phyloP scores from a whole-genome alignment of 2,113 vertebrate species.

The Misgurnus anguillicaudatus region DNA sequence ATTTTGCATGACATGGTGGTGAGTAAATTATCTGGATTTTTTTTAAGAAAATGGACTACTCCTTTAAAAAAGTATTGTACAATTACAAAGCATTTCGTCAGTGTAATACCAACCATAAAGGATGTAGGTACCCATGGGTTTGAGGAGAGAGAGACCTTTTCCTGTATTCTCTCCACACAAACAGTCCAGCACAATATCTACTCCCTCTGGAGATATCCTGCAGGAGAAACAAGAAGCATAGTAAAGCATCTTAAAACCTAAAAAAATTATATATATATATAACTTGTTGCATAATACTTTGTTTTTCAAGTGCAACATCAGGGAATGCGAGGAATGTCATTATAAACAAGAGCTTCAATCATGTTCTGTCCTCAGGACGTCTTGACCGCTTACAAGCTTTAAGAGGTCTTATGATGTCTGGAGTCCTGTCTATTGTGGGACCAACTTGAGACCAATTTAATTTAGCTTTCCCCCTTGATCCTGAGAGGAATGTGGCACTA shows the following conservation, averaged over 20 bases:
- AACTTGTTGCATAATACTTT: too few relatives aligned
- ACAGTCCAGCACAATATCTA: slow-evolving; percentile 95
- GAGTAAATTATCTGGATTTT: too few relatives aligned
- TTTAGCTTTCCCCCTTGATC: slow-evolving; percentile 75
- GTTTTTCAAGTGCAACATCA: slow-evolving; percentile 6
- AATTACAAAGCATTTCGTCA: background rate
- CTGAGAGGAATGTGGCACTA: slow-evolving; percentile 72
- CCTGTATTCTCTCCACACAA: slow-evolving; percentile 96
- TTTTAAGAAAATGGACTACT: too few relatives aligned
- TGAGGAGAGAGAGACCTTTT: slow-evolving; percentile 92
- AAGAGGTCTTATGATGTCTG: slow-evolving; percentile 72
- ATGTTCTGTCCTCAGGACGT: slow-evolving; percentile 55
- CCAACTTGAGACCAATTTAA: slow-evolving; percentile 67
- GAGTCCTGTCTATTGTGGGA: slow-evolving; percentile 65
- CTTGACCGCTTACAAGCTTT: slow-evolving; percentile 60
- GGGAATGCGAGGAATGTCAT: slow-evolving; percentile 58
- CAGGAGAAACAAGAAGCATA: slow-evolving; percentile 44
- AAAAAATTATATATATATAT: too few relatives aligned
- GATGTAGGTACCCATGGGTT: slow-evolving; percentile 95
- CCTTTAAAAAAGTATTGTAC: too few relatives aligned
- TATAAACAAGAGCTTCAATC: slow-evolving; percentile 49
- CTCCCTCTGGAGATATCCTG: slow-evolving; percentile 93
- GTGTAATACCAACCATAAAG: slow-evolving; percentile 85
- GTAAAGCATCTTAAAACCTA: background rate
- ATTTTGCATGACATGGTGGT: too few relatives aligned